phyloP scores from a whole-genome alignment of 2,888 invertebrate genomes.

The Pterostichus niger region DNA sequence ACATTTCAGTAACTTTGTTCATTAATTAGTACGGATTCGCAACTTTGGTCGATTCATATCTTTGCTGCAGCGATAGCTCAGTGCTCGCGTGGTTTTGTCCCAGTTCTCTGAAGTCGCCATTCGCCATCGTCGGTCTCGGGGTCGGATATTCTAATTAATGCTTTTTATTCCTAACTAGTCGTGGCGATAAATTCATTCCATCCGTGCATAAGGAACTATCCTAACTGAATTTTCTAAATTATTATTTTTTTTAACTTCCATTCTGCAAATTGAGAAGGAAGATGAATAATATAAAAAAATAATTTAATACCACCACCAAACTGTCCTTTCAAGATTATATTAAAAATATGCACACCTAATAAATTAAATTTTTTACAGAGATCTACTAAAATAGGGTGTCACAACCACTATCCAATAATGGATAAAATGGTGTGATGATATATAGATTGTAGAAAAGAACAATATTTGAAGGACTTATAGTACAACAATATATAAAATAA shows the following conservation, averaged over 20 bases:
- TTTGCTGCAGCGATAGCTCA: conserved; percentile 57
- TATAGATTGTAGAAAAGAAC: no score
- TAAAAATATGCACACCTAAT: background rate
- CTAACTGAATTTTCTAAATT: conserved; percentile 22
- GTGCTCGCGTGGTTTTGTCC: conserved; percentile 33
- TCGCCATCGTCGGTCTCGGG: background rate
- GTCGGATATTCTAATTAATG: conserved; percentile 48
- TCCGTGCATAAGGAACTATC: background rate
- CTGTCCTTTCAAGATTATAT: background rate
- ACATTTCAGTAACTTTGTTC: conserved; percentile 66
- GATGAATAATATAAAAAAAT: background rate
- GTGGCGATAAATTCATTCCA: conserved; percentile 14
- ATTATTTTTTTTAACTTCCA: background rate
- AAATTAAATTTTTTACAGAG: conserved; percentile 22
- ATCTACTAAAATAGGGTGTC: no score
- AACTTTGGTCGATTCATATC: conserved; percentile 65
- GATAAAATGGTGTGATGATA: no score
- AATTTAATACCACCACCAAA: conserved; percentile 22
- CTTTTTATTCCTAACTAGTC: conserved; percentile 33
- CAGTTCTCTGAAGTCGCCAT: background rate
- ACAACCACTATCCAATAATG: no score
- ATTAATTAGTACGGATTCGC: conserved; percentile 65
- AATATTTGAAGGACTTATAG: no score
- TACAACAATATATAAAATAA: no score
- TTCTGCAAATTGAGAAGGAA: background rate